Evolutionary conservation across 2,113 vertebrate genomes (phyloP).

Genomic region (Corydoras sp.): DNA sequence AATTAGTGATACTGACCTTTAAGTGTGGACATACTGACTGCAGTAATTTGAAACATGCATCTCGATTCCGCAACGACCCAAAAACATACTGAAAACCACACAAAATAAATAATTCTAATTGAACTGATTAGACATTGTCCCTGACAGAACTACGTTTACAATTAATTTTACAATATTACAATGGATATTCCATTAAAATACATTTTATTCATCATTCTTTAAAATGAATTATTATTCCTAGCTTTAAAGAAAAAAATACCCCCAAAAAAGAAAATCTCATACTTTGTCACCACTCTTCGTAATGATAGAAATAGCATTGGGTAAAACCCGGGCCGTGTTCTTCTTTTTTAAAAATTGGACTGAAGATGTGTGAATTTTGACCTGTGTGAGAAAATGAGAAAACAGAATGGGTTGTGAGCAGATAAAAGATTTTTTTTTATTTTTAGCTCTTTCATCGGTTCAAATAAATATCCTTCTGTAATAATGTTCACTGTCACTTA

Average conservation of each 20-base stretch:
- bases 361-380: conserved; percentile 53
- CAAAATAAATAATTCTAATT: neutral
- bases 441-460: too few species aligned
- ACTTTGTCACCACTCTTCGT: conserved; percentile 72
- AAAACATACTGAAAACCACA: conserved; percentile 67
- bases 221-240: too few species aligned
- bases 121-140: neutral
- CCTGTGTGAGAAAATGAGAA: conserved; percentile 49
- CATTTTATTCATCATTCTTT: too few species aligned
- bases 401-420: neutral
- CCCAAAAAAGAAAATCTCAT: neutral
- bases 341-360: conserved; percentile 71
- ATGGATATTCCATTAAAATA: too few species aligned
- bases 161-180: too few species aligned
- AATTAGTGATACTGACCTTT: conserved; percentile 50
- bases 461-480: too few species aligned
- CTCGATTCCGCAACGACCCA: conserved; percentile 63
- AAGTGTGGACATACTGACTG: conserved; percentile 53
- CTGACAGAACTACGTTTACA: neutral
- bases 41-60: conserved; percentile 63
- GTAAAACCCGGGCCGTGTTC: conserved; percentile 63
- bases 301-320: conserved; percentile 69
- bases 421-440: too few species aligned
- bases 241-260: neutral
- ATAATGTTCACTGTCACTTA: too few species aligned